A percentile compares a stretch with the other conserved stretches of the same genome.
phyloP scores from a whole-genome alignment of 2,113 vertebrate genomes.

The Rattus norvegicus region DNA sequence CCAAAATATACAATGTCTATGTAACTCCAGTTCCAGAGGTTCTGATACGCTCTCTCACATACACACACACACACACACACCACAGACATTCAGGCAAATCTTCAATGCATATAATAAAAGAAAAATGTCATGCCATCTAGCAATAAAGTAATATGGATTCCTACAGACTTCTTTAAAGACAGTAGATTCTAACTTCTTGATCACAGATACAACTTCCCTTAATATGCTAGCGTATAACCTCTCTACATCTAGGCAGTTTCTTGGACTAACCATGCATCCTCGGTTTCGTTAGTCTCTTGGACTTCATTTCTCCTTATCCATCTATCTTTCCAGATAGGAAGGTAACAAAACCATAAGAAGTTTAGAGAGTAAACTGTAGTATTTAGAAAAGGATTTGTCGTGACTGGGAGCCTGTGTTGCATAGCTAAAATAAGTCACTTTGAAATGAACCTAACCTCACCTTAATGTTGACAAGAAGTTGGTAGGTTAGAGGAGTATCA shows the following conservation, averaged over 20 bases:
- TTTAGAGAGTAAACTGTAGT: background rate
- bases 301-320: conserved; percentile 15
- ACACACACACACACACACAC: background rate
- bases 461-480: background rate
- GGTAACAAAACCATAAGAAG: background rate
- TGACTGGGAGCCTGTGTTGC: background rate
- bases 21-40: too few species aligned
- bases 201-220: background rate
- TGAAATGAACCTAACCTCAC: background rate
- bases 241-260: background rate
- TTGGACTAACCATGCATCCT: background rate
- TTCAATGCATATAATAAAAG: background rate
- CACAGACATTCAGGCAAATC: background rate
- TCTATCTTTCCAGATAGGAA: background rate
- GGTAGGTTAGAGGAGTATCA: background rate
- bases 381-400: conserved; percentile 28
- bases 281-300: background rate
- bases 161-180: background rate
- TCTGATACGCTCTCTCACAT: too few species aligned
- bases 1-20: too few species aligned
- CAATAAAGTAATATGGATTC: background rate
- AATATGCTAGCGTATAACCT: background rate
- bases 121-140: background rate
- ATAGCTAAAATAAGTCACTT: conserved; percentile 9
- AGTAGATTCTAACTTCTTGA: background rate